Evolutionary conservation across 1,140 invertebrate genomes (phyloP), one percentile per base, ranked within the genome.

Genomic region (Capitella teleta): DNA sequence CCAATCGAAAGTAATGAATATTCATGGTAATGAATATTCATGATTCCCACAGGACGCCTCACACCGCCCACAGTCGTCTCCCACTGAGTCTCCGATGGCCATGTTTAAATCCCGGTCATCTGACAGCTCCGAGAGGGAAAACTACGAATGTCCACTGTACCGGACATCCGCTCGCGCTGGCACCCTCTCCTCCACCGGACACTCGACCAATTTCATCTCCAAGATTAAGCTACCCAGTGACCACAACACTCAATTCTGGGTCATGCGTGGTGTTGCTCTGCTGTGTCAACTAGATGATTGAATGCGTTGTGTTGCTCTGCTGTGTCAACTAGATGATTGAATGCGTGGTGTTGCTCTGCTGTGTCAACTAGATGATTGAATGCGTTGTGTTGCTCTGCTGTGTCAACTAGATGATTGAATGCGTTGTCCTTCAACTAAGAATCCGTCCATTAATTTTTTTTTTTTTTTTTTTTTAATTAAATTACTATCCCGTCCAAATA

Each of bases 121-220:
- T 2, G 28, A 14, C 28, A 19, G 19, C 5, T 4, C 30, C 19
- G 43, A 24, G 5, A 28, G 23, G 28, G n/a, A 28, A 12, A 40
- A 5, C 21, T 89, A 89, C 60, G 75, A 82, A 30, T 78, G 79
- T 52, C 86, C 86, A 0, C 65, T 89, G 6, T 90, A 90, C 62
- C 86, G 87, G 68, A 89, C 87, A 1, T 81, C 83, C 19, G 76
- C 82, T 37, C 73, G 86, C 49, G 84, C 85, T 23, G 86, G 86
- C 28, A 80, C 81, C 2, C 73, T 90, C 2, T 88, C 85, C 16
- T 88, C 86, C 0, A 88, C 86, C 1, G 86, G 70, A 21, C 85
- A 88, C 61, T 87, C 85, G 53, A 88, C 86, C 1, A 89, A 89
- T 73, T 91, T 88, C 70, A 83, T 91, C 5, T 68, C 65, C 12